Base-by-base conservation (phyloP, 2,888 invertebrate genomes). In the Blomia tropicalis region DNA sequence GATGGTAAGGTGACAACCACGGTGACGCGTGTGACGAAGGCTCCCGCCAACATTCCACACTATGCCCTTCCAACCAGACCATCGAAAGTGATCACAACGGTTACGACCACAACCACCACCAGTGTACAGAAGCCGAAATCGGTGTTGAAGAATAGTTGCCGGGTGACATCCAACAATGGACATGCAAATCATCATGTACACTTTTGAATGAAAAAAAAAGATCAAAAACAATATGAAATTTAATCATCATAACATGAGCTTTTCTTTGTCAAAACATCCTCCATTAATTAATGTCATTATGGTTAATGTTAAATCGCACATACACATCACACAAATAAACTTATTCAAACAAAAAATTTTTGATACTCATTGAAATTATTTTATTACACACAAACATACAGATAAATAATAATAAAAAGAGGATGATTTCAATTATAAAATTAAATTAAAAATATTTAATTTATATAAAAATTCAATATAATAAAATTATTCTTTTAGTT, bases 81-180 rank as follows among this genome's bases (percentile, higher is more conserved):
- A 30, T 43, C 36, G 1, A 58, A 58, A 44, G 43, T 63, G 14
- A 31, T 64, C 4, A 64, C 64, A 4, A 62, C 65, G 60, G 62
- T 65, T 64, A 62, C 63, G 58, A 59, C 66, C 30, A 62, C 66
- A 1, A 61, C 68, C 7, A 65, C 68, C 41, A 60, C 67, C 2
- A 22, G 11, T 14, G 31, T 3, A 25, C 25, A 56, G 29, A 2
- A 2, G 29, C 56, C 56, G n/a, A 56, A 56, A 36, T 56, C 56
- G 25, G 56, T 56, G 29, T 25, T 56, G 30, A 56, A 56, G 23
- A 29, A 2, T 3, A 56, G 31, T 36, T 56, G 56, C 23, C 56
- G 56, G 29, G 23, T 56, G 23, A 27, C 32, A 14, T 54, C 54
- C 11, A 54, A 5, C 29, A 5, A 31, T 5, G 5, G 7, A 27